Base-by-base conservation (phyloP, 1,140 invertebrate species). In the Scaptodrosophila lebanonensis region DNA sequence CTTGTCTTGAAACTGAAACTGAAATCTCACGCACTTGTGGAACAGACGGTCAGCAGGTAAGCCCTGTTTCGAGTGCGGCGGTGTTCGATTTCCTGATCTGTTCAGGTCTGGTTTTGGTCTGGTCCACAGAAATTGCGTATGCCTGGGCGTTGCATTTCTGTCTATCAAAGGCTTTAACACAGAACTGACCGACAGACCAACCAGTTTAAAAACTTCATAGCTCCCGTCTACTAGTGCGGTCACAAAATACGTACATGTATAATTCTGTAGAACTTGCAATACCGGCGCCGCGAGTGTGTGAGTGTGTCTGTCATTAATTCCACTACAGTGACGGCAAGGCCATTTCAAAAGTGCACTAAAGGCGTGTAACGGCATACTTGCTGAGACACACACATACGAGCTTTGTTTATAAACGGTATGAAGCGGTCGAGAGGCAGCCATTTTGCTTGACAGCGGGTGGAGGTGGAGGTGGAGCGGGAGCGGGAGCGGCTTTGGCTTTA, bases 321-420 rank as follows among this genome's bases (percentile, higher is more conserved):
- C 60, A 58, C 33, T 11, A 61, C 32, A 66, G 45, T 43, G 33
- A 56, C 47, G 47, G 33, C 73, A 79, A 82, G 73, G 73, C 69
- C 73, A 79, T 32, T 51, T 7, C 65, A 49, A 40, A 13, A 48
- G 48, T 36, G 5, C 48, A 42, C 33, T 36, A 20, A 45, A 54
- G 38, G 52, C 22, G 43, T 65, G 36, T 33, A 42, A 36, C 36
- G 27, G 16, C 33, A 43, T 56, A 18, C 15, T 6, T 36, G 33
- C 43, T 35, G 8, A 69, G 17, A 48, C 25, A 40, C 27, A 20
- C 1, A 30, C 30, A 18, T 9, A 27, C 33, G 39, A 27, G 27
- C 32, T 35, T 33, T 36, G 33, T 50, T 40, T 45, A 12, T 33
- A 25, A 45, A 15, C 27, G 18, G 17, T 27, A 13, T 43, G 11